A percentile compares a stretch with the other conserved stretches of the same genome.
Evolutionary conservation across 1,140 invertebrate species (phyloP).

Genomic region (Bombus vancouverensis): DNA sequence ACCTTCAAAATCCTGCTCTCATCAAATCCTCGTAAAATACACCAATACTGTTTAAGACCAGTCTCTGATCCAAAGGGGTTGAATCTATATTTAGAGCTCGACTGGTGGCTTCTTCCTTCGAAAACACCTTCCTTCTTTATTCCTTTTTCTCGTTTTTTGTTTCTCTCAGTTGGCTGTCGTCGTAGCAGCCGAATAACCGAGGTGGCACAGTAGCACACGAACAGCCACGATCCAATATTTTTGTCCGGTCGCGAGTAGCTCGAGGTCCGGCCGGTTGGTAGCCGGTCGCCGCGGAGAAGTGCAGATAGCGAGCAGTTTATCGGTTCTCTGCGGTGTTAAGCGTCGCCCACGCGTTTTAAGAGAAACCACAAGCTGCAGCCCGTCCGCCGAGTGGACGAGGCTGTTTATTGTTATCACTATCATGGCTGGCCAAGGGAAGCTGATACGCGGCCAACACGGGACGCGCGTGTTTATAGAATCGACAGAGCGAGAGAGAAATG

Average conservation of each 20-base stretch:
- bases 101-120: neutral
- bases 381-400: constrained; percentile 59
- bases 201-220: constrained; percentile 56
- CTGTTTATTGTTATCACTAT: constrained; percentile 70
- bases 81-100: constrained; percentile 15
- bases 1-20: neutral
- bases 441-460: constrained; percentile 66
- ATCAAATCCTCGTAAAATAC: neutral
- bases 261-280: constrained; percentile 44
- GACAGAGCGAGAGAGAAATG: neutral
- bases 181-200: constrained; percentile 14
- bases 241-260: constrained; percentile 26
- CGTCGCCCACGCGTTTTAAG: constrained; percentile 73
- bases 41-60: neutral
- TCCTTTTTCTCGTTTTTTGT: neutral
- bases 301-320: constrained; percentile 74
- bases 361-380: constrained; percentile 52
- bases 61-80: neutral
- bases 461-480: constrained; percentile 46
- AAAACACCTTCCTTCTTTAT: neutral
- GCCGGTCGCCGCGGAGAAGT: constrained; percentile 70
- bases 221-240: constrained; percentile 56
- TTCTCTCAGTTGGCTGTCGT: neutral
- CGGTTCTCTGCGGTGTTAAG: constrained; percentile 73
- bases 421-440: constrained; percentile 70